Percentiles rank a stretch among this genome's conserved stretches.
Evolutionary conservation across 2,113 vertebrate genomes (phyloP).

Genomic region (Corythoichthys intestinalis): DNA sequence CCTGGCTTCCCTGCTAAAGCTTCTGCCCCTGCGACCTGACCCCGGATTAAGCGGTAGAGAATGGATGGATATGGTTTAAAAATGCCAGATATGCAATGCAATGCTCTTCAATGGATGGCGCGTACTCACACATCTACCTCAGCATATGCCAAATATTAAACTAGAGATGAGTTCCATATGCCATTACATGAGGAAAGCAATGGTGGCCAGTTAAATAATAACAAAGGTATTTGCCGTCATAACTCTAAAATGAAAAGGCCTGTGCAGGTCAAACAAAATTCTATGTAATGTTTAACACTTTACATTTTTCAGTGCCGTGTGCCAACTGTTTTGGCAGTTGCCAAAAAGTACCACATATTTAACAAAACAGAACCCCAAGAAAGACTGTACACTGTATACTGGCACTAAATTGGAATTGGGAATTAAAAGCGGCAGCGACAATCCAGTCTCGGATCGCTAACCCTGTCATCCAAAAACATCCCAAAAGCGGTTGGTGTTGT

Average conservation of each 20-base stretch:
- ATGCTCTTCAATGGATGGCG: background rate
- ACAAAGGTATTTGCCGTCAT: background rate
- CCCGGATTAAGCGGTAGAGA: no score
- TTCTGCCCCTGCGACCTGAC: no score
- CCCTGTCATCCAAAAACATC: background rate
- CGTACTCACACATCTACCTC: background rate
- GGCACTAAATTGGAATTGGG: background rate
- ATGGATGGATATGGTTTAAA: no score
- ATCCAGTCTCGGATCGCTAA: background rate
- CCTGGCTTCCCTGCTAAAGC: no score
- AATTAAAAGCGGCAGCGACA: background rate
- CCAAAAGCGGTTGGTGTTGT: background rate
- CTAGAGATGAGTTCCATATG: background rate
- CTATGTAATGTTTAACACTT: background rate
- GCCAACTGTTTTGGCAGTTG: background rate
- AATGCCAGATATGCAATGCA: background rate
- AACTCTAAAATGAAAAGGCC: background rate
- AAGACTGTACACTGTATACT: background rate
- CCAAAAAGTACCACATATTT: background rate
- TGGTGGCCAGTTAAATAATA: background rate
- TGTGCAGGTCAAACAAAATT: background rate
- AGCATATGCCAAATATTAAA: background rate
- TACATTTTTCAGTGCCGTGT: background rate
- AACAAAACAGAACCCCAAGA: background rate
- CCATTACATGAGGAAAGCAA: background rate